These are phyloP conservation scores for Aricia artaxerxes DNA, from an alignment of 2,888 invertebrate genomes.

Conservation along the genomic window DNA sequence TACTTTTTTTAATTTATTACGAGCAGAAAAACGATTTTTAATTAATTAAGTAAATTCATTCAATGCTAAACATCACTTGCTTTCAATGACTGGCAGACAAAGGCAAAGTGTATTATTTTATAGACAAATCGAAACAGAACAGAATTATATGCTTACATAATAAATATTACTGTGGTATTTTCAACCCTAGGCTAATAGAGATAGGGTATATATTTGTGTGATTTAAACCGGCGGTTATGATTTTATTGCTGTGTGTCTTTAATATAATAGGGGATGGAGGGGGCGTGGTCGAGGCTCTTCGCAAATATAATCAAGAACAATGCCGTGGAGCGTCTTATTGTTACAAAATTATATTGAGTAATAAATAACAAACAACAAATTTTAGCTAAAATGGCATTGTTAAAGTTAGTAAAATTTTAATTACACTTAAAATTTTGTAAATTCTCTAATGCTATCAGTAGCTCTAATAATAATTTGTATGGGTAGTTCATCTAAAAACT, in stretches of 20 bases:
- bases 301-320: conserved; percentile 78
- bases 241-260: conserved; percentile 48
- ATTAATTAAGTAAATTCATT: conserved; percentile 76
- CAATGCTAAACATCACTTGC: conserved; percentile 74
- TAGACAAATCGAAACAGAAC: conserved; percentile 69
- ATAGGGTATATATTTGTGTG: conserved; percentile 47
- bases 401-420: no score
- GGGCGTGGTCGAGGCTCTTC: conserved; percentile 74
- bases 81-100: conserved; percentile 73
- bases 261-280: conserved; percentile 76
- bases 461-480: no score
- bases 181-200: not conserved
- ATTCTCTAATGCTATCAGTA: no score
- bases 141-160: conserved; percentile 58
- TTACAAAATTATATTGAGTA: not conserved
- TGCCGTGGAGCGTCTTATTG: conserved; percentile 45
- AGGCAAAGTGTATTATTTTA: conserved; percentile 80
- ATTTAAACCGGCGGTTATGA: conserved; percentile 46
- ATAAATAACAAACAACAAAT: no score
- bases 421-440: no score
- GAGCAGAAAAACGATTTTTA: conserved; percentile 47
- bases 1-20: not conserved
- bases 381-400: no score
- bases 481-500: no score
- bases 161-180: conserved; percentile 37